Conservation (phyloP, 2,797 vertebrate genomes). For the Gallinago stenura region DNA sequence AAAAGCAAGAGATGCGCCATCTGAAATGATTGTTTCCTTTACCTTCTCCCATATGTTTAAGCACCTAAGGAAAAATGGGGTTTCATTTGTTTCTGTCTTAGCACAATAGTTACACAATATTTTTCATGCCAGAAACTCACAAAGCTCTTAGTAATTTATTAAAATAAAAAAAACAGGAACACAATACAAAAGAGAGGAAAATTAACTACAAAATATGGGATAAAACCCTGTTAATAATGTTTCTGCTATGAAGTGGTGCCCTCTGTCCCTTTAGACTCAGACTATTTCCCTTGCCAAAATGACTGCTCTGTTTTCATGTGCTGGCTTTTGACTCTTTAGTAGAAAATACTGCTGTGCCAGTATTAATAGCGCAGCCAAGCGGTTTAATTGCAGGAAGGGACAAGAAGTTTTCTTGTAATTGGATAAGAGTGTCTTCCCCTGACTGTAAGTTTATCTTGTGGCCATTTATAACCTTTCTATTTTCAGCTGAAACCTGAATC, state of each 20-base stretch:
- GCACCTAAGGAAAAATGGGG: neutral
- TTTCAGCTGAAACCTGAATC: constrained; percentile 40
- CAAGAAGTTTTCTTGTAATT: constrained; percentile 5
- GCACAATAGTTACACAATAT: neutral
- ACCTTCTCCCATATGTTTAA: neutral
- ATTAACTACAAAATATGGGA: neutral
- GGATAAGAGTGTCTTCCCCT: neutral
- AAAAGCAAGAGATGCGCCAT: neutral
- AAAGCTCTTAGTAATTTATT: neutral
- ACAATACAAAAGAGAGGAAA: neutral
- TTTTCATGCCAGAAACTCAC: neutral
- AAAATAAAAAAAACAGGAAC: neutral
- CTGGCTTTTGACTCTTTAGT: neutral
- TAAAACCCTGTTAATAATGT: neutral
- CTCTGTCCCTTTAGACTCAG: neutral
- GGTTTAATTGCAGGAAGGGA: neutral
- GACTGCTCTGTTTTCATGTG: neutral
- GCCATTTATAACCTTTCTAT: constrained; percentile 44
- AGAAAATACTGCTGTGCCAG: neutral
- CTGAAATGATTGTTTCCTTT: neutral
- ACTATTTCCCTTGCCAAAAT: neutral
- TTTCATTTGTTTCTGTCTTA: constrained; percentile 14
- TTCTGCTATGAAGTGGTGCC: neutral
- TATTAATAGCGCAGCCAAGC: neutral
- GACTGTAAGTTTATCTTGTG: constrained; percentile 23